Percentiles rank a stretch among this genome's conserved stretches.
These are phyloP conservation scores for Patella pellucida DNA, from an alignment of 2,888 invertebrate species.

Conservation along the genomic window DNA sequence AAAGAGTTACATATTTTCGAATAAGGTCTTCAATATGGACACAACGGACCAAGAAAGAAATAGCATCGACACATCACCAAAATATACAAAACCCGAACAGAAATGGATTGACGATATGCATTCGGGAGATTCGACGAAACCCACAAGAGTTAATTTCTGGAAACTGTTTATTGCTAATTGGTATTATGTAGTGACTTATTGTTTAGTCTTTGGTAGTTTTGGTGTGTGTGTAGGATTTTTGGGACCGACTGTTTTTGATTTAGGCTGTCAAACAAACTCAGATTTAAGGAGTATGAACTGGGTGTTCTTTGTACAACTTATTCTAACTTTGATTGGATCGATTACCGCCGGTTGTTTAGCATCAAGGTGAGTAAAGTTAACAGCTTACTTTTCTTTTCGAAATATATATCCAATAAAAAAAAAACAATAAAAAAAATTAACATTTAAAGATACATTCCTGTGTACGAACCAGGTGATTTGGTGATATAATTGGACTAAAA, in stretches of 20 bases:
- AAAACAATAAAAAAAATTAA: too few relatives aligned
- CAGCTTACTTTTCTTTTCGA: not conserved
- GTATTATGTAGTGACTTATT: conserved; percentile 71
- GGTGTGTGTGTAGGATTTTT: conserved; percentile 74
- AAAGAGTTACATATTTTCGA: too few relatives aligned
- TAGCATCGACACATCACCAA: not conserved
- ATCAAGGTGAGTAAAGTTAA: conserved; percentile 64
- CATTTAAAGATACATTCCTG: too few relatives aligned
- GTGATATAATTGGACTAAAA: too few relatives aligned
- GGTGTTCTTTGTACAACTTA: conserved; percentile 73
- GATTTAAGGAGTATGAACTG: conserved; percentile 71
- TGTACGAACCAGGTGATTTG: too few relatives aligned
- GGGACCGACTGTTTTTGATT: conserved; percentile 72
- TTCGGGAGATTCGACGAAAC: conserved; percentile 13
- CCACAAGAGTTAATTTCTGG: conserved; percentile 61
- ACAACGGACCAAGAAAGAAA: too few relatives aligned
- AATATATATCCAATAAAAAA: not conserved
- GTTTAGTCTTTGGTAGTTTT: conserved; percentile 72
- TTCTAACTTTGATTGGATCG: conserved; percentile 72
- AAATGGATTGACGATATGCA: not conserved
- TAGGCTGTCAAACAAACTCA: conserved; percentile 72
- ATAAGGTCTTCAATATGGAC: too few relatives aligned
- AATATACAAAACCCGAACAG: not conserved
- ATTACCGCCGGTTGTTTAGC: conserved; percentile 70
- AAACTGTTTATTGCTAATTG: conserved; percentile 69